Conservation (phyloP, 2,113 vertebrate genomes). For the Paratilapia polleni region DNA sequence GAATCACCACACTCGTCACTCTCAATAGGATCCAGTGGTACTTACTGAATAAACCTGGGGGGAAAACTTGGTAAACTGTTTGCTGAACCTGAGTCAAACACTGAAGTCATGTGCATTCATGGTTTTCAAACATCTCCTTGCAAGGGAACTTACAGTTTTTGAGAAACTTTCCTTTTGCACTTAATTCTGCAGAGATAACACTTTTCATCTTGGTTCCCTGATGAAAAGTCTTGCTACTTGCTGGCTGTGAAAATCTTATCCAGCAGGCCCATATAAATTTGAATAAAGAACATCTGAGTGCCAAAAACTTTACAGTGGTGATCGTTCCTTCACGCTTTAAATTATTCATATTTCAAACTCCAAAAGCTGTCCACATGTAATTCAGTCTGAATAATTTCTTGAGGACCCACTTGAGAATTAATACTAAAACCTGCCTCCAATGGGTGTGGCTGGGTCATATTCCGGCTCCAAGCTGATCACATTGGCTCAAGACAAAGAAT, state of each 20-base stretch:
- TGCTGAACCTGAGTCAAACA: constrained; percentile 48
- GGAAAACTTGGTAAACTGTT: constrained; percentile 59
- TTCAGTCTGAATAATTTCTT: not conserved
- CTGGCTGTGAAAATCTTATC: not conserved
- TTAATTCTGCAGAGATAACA: not conserved
- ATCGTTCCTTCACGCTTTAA: no score
- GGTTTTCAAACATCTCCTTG: constrained; percentile 21
- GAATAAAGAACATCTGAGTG: not conserved
- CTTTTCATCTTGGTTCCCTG: not conserved
- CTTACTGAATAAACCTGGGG: constrained; percentile 57
- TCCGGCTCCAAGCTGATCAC: not conserved
- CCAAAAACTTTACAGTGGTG: not conserved
- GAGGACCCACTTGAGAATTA: not conserved
- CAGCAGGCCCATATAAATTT: not conserved
- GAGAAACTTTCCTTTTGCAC: not conserved
- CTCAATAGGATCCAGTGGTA: constrained; percentile 55
- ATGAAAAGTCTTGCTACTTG: not conserved
- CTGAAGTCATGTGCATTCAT: constrained; percentile 4
- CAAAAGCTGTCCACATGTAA: not conserved
- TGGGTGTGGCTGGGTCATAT: not conserved
- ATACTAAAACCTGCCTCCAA: not conserved
- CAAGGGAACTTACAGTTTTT: not conserved
- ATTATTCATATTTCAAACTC: not conserved
- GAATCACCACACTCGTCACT: constrained; percentile 61
- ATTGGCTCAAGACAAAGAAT: not conserved